Evolutionary conservation across 2,113 vertebrate species (phyloP).

Genomic region (Lethenteron reissneri): DNA sequence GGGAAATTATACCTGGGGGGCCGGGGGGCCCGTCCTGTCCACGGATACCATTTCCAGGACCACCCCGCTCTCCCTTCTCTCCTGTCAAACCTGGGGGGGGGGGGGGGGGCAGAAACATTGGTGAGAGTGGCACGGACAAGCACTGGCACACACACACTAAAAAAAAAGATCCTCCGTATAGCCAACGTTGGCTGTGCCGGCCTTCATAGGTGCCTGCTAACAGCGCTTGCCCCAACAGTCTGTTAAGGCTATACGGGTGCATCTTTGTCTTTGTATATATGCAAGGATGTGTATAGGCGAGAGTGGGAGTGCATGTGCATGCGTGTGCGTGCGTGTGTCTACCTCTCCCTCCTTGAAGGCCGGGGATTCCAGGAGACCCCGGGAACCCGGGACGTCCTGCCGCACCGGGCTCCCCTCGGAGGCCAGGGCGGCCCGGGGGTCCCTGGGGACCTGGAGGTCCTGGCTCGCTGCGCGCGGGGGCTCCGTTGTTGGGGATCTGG

Average conservation of each 20-base stretch:
- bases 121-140: no score
- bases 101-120: no score
- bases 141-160: no score
- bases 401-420: constrained; percentile 55
- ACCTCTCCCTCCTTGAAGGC: constrained; percentile 69
- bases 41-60: constrained; percentile 36
- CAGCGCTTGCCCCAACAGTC: no score
- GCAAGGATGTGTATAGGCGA: not conserved
- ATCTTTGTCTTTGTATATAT: not conserved
- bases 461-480: constrained; percentile 45
- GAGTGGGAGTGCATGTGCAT: not conserved
- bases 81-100: constrained; percentile 37
- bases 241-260: no score
- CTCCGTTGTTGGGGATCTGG: constrained; percentile 65
- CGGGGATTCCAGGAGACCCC: constrained; percentile 50
- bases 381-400: constrained; percentile 65
- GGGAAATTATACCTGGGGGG: constrained; percentile 36
- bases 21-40: constrained; percentile 52
- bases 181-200: no score
- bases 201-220: no score
- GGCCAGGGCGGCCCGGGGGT: constrained; percentile 33
- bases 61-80: constrained; percentile 70
- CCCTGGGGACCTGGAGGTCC: constrained; percentile 63
- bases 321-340: not conserved
- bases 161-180: no score